Percentiles rank a stretch among this genome's conserved stretches.
phyloP scores from a whole-genome alignment of 1,140 invertebrate species.

The Bombyx mandarina region DNA sequence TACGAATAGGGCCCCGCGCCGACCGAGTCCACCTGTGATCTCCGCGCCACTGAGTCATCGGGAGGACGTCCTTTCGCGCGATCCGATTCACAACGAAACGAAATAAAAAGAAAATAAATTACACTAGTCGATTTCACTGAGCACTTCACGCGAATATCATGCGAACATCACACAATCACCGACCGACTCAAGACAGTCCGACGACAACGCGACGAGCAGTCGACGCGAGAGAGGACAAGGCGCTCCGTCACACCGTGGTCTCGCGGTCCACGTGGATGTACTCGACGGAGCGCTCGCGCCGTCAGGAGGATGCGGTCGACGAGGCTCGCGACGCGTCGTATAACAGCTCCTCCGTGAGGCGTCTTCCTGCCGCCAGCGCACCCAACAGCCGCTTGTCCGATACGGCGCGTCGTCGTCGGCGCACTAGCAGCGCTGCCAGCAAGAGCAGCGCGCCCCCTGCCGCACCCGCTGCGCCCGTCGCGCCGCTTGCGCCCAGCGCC shows the following conservation, averaged over 20 bases:
- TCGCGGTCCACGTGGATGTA: constrained; percentile 91
- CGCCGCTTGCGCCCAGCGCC: constrained; percentile 56
- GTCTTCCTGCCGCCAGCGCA: constrained; percentile 71
- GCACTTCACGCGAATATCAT: no score
- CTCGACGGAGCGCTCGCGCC: constrained; percentile 88
- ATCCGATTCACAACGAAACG: neutral
- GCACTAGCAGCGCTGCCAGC: constrained; percentile 39
- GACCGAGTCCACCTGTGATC: neutral
- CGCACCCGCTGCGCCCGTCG: constrained; percentile 48
- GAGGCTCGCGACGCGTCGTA: constrained; percentile 72
- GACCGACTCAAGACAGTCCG: no score
- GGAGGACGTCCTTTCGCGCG: neutral
- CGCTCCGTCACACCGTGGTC: constrained; percentile 83
- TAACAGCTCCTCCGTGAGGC: constrained; percentile 71
- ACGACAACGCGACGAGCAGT: no score
- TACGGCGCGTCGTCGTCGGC: constrained; percentile 49
- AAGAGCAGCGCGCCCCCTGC: constrained; percentile 45
- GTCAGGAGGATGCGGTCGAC: constrained; percentile 79
- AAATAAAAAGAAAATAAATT: no score
- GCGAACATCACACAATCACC: no score
- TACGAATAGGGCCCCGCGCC: constrained; percentile 1
- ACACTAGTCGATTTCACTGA: no score
- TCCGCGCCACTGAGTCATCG: neutral
- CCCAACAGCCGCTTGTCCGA: constrained; percentile 65
- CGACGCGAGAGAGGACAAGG: constrained; percentile 6